Conservation (phyloP, 1,140 invertebrate species). For the Ceratoteleas bidentatus region DNA sequence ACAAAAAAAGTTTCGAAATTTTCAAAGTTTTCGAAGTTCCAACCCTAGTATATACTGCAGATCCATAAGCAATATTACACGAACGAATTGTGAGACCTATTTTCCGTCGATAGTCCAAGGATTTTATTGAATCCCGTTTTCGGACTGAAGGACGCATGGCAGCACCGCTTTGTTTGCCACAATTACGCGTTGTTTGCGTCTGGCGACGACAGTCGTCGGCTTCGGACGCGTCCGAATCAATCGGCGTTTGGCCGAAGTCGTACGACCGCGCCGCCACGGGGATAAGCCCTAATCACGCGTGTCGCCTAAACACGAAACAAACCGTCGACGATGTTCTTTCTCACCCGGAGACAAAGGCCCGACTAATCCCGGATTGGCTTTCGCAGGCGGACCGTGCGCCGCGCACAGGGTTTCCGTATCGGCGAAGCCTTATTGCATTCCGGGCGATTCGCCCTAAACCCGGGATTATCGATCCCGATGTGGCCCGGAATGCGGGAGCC, state of each 20-base stretch:
- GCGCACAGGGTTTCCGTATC: conserved; percentile 66
- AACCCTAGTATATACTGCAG: too few relatives aligned
- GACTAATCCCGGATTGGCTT: conserved; percentile 67
- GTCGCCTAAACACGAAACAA: conserved; percentile 65
- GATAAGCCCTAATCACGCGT: conserved; percentile 62
- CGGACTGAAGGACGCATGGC: too few relatives aligned
- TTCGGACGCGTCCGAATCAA: too few relatives aligned
- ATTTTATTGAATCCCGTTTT: too few relatives aligned
- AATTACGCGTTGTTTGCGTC: too few relatives aligned
- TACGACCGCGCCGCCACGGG: conserved; percentile 27
- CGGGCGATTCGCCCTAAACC: conserved; percentile 66
- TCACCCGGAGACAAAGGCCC: conserved; percentile 50
- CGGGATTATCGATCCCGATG: conserved; percentile 59
- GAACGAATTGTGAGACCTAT: too few relatives aligned
- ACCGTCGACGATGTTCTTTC: conserved; percentile 54
- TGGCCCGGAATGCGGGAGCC: conserved; percentile 49
- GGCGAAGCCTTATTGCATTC: conserved; percentile 68
- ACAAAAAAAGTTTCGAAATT: too few relatives aligned
- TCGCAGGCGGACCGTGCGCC: conserved; percentile 55
- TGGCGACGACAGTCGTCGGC: too few relatives aligned
- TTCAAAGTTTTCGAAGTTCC: too few relatives aligned
- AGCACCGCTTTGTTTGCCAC: too few relatives aligned
- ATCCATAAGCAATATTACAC: too few relatives aligned
- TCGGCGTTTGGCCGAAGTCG: conserved; percentile 36
- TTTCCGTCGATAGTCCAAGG: too few relatives aligned